Evolutionary conservation across 2,888 invertebrate genomes (phyloP).

Genomic region (Pandemis heparana): DNA sequence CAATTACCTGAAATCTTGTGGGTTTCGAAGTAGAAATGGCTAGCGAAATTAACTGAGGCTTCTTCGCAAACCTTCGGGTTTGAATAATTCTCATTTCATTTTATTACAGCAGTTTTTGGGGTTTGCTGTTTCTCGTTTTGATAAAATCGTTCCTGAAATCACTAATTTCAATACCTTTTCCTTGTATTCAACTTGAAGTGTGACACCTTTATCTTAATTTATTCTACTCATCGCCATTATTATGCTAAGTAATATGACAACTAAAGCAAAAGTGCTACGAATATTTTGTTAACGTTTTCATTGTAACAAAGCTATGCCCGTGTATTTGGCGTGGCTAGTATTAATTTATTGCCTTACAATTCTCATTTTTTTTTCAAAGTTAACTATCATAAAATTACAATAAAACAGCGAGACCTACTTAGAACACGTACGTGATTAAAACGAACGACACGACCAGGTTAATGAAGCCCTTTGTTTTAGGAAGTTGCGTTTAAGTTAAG

Average conservation of each 20-base stretch:
- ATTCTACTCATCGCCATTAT: not conserved
- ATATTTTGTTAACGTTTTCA: constrained; percentile 1
- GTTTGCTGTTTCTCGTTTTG: too few species aligned
- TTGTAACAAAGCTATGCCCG: constrained; percentile 1
- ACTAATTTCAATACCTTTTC: too few species aligned
- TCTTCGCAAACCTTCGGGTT: not conserved
- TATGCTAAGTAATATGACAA: not conserved
- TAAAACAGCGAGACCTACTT: constrained; percentile 44
- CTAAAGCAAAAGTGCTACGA: not conserved
- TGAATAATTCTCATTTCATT: not conserved
- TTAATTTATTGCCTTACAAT: constrained; percentile 44
- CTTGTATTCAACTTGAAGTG: too few species aligned
- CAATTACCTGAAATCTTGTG: constrained; percentile 7
- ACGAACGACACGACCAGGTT: not conserved
- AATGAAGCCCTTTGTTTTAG: not conserved
- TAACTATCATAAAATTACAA: constrained; percentile 48
- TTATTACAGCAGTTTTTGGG: too few species aligned
- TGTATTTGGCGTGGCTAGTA: constrained; percentile 2
- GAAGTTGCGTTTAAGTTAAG: not conserved
- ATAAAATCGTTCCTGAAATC: too few species aligned
- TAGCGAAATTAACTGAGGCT: not conserved
- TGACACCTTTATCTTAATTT: not conserved
- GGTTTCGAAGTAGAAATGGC: not conserved
- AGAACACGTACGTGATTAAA: constrained; percentile 37
- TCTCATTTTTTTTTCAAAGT: constrained; percentile 52